Conservation (phyloP, 2,113 vertebrate genomes). For the Mastomys coucha region DNA sequence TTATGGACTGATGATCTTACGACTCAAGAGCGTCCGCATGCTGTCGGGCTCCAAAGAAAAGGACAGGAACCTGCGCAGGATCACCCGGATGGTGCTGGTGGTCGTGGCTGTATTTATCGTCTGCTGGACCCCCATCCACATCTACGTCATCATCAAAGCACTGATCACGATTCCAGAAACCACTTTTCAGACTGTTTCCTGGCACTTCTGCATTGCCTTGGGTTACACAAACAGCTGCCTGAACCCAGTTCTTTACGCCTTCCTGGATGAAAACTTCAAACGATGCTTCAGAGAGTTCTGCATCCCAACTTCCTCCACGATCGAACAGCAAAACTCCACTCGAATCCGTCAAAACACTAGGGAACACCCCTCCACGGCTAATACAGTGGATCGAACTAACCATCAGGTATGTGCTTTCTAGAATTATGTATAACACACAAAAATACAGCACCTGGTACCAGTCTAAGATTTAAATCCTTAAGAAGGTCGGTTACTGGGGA, state of each 20-base stretch:
- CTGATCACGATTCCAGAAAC: slow-evolving; percentile 95
- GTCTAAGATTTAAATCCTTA: slow-evolving; percentile 83
- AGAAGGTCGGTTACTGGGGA: background rate
- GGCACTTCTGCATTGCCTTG: slow-evolving; percentile 99
- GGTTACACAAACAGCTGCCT: slow-evolving; percentile 99
- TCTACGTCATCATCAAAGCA: slow-evolving; percentile 97
- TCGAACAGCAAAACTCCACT: slow-evolving; percentile 96
- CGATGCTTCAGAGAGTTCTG: slow-evolving; percentile 99
- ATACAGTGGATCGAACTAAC: slow-evolving; percentile 95
- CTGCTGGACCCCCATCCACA: slow-evolving; percentile 99
- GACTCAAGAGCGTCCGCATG: slow-evolving; percentile 98
- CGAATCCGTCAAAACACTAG: slow-evolving; percentile 91
- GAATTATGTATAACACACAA: slow-evolving; percentile 83
- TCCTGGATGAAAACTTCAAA: slow-evolving; percentile 99
- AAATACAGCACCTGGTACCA: slow-evolving; percentile 88
- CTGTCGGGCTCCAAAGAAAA: slow-evolving; percentile 99
- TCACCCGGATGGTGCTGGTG: slow-evolving; percentile 99
- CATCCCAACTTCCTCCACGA: slow-evolving; percentile 92
- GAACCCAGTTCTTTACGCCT: slow-evolving; percentile 98
- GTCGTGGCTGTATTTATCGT: slow-evolving; percentile 98
- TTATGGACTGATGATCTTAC: slow-evolving; percentile 98
- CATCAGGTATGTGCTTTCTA: slow-evolving; percentile 96
- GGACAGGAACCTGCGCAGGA: slow-evolving; percentile 96
- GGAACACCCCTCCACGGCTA: slow-evolving; percentile 92
- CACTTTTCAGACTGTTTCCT: slow-evolving; percentile 96